Evolutionary conservation across 2,888 invertebrate genomes (phyloP), one percentile per base, ranked within the genome.

Genomic region (Erebia aethiops): DNA sequence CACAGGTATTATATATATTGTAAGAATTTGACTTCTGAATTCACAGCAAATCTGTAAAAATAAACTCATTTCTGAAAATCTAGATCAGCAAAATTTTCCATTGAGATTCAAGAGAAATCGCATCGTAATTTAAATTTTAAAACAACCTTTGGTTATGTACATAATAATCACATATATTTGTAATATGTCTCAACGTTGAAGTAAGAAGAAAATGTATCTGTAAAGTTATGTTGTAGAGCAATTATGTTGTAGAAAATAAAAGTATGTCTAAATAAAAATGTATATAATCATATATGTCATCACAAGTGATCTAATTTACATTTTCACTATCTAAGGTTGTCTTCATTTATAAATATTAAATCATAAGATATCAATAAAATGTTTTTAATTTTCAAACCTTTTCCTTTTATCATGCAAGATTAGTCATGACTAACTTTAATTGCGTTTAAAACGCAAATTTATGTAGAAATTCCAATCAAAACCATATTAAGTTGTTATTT

Each of bases 391-490:
- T 65, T 63, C 65, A 71, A 64, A 72, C 58, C 49, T 61, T 21
- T 35, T 35, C 35, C 35, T 46, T 46, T 61, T 61, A 61, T 18
- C 61, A 61, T 49, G 49, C 69, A 71, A 73, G 71, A 75, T 76
- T 76, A 76, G 76, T 76, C 74, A 75, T 72, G 74, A 71, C 67
- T 66, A 54, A 72, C 62, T 71, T 66, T 65, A 71, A 43, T 67
- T 70, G 63, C 63, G 62, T 72, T 71, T 67, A 56, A 71, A 67
- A 71, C 54, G 75, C 71, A 61, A 61, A 72, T 72, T 71, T 67
- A 67, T 58, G 69, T 56, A 57, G 56, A 58, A 71, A 63, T 64
- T 67, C 63, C 58, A 51, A 69, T 56, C 18, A 67, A 26, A 65
- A 52, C 62, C 13, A 43, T 67, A 54, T 21, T 9, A 26, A 46